Evolutionary conservation across 2,888 invertebrate species (phyloP), one percentile per base, ranked within the genome.

Genomic region (Orthonevra nobilis): DNA sequence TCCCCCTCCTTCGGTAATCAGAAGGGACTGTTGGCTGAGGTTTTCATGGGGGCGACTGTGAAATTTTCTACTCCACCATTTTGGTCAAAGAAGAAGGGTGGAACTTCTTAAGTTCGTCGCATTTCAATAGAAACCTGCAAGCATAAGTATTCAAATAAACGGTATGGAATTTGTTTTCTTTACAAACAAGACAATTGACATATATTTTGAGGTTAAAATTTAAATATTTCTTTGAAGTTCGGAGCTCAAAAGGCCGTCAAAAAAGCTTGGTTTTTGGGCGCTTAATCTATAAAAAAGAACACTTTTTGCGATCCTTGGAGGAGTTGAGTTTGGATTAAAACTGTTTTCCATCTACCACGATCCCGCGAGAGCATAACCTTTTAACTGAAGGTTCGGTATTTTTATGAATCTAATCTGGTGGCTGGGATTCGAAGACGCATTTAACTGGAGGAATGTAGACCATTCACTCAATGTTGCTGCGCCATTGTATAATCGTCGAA

Each of bases 1-100:
- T 48, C n/a, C n/a, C 61, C 54, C 1, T 38, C 52, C 7, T 54
- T 58, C 30, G 32, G 38, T 23, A 40, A 26, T 40, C 23, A 54
- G 52, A 48, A 64, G 44, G 44, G 34, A 63, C 36, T 63, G 34
- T 34, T 26, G 44, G 20, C 46, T 64, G 72, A 64, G 63, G 58
- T 58, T 77, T 64, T 34, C n/a, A n/a, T n/a, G 34, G 58, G 70
- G 72, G 52, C 36, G 38, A 66, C 42, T 70, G 40, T 19, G 32
- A 58, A 64, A 58, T 60, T 60, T 52, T 23, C 14, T 28, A 46
- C 30, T 64, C n/a, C 38, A 50, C 20, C 12, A 42, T 34, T 23
- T 26, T 40, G 32, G 19, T 32, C 44, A 14, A 17, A 15, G 44
- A 23, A 32, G n/a, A 23, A 34, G 30, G 44, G 17, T 19, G 32